Conservation (phyloP, 2,888 invertebrate genomes). For the Melinaea menophilus region DNA sequence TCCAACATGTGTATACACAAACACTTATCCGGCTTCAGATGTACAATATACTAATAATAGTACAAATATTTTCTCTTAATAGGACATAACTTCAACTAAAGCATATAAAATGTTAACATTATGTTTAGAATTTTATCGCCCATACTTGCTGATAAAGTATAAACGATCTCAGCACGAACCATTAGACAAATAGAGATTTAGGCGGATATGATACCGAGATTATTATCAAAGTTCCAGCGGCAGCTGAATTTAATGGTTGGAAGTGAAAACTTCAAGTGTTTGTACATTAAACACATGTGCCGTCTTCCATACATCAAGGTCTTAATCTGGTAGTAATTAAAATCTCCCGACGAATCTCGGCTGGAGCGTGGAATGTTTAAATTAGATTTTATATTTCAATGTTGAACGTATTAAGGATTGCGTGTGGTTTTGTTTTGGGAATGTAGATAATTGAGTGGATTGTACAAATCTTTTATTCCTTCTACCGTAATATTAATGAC, state of each 20-base stretch:
- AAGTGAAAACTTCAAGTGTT: conserved; percentile 5
- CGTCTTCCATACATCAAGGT: conserved; percentile 11
- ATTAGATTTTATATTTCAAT: neutral
- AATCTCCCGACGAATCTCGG: conserved; percentile 5
- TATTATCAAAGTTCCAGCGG: conserved; percentile 17
- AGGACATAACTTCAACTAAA: too few species aligned
- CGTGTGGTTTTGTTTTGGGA: neutral
- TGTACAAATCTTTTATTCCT: neutral
- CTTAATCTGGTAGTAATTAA: conserved; percentile 16
- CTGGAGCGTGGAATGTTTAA: neutral
- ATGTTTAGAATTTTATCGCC: too few species aligned
- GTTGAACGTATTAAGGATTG: neutral
- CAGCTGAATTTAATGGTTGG: conserved; percentile 15
- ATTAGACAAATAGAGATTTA: conserved; percentile 17
- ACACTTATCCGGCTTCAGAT: neutral
- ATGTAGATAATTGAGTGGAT: neutral
- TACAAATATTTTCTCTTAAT: too few species aligned
- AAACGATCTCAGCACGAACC: neutral
- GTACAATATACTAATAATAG: too few species aligned
- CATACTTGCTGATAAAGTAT: too few species aligned
- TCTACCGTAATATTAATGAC: neutral
- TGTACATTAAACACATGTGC: conserved; percentile 5
- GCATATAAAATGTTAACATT: too few species aligned
- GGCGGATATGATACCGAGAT: conserved; percentile 14
- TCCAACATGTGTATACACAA: neutral